Evolutionary conservation across 2,113 vertebrate genomes (phyloP).

Genomic region (Eretmochelys imbricata): DNA sequence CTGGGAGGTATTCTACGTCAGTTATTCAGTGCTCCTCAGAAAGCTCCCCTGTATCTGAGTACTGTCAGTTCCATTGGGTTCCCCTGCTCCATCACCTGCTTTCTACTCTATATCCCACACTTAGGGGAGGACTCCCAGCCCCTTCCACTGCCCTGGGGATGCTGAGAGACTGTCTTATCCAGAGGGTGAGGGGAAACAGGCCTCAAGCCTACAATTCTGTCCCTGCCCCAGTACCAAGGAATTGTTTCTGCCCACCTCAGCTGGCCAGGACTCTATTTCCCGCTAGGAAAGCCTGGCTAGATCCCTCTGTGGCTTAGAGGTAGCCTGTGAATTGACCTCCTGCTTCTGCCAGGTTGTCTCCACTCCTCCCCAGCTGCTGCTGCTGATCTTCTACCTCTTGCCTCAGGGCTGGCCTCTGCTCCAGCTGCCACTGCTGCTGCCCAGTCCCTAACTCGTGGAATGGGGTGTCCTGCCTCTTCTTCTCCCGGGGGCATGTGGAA

Average conservation of each 20-base stretch:
- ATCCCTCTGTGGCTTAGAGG: background rate
- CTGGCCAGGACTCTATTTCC: too few species aligned
- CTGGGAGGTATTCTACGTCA: background rate
- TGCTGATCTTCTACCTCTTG: background rate
- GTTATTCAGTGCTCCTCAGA: background rate
- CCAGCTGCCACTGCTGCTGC: background rate
- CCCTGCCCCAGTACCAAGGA: too few species aligned
- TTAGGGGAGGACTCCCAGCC: background rate
- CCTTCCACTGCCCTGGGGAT: background rate
- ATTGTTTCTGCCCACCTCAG: too few species aligned
- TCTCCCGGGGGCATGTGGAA: background rate
- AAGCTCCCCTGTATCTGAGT: background rate
- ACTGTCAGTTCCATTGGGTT: background rate
- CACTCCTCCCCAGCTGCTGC: background rate
- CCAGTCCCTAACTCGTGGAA: background rate
- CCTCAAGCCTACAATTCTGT: background rate
- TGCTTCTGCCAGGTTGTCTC: background rate
- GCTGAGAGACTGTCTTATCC: background rate
- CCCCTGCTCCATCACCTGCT: background rate
- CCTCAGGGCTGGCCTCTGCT: background rate
- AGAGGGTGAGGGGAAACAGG: too few species aligned
- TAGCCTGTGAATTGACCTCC: background rate
- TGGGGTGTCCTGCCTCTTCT: background rate
- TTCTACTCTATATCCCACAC: background rate
- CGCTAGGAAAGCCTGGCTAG: too few species aligned